Base-by-base conservation (phyloP, 2,113 vertebrate genomes). In the Clarias magur region DNA sequence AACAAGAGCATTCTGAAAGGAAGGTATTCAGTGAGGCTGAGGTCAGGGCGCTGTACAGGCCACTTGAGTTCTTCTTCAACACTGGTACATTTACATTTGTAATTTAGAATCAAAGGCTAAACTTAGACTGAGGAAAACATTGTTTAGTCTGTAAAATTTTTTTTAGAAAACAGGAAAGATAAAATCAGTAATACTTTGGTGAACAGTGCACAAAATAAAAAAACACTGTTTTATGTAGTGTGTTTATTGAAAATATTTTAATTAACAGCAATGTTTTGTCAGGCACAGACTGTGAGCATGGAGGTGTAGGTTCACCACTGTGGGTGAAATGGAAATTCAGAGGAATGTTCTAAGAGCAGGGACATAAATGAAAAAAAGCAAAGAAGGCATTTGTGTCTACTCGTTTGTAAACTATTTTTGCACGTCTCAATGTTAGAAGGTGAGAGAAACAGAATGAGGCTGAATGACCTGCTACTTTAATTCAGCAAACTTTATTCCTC, bases 161-260 rank as follows among this genome's bases (percentile, higher is more conserved):
- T n/a, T n/a, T n/a, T n/a, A 67, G n/a, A 67, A 67, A 83, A 72
- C 67, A 73, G 34, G 6, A 17, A 38, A 72, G 76, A n/a, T 27
- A 56, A 79, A 79, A 79, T 13, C 54, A 80, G 78, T 11, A 59
- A 59, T 10, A 34, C 10, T 42, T 8, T 48, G 11, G 19, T 54
- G 73, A 2, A 54, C n/a, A 54, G 48, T 72, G 34, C 12, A 17
- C 38, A 62, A 42, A 88, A 85, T 5, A 48, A 59, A 57, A 85
- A 63, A 87, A 59, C 34, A 53, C 79, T 54, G 67, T 79, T 89
- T 70, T 34, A 48, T 87, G 82, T 86, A 82, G n/a, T 86, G 34
- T 87, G 82, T 91, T 88, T 91, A 88, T 89, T 91, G 85, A 86
- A 86, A 88, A 88, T 72, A 67, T 86, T 89, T 88, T 84, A 84